phyloP scores from a whole-genome alignment of 2,797 vertebrate genomes.

The Silurus lanzhouensis region DNA sequence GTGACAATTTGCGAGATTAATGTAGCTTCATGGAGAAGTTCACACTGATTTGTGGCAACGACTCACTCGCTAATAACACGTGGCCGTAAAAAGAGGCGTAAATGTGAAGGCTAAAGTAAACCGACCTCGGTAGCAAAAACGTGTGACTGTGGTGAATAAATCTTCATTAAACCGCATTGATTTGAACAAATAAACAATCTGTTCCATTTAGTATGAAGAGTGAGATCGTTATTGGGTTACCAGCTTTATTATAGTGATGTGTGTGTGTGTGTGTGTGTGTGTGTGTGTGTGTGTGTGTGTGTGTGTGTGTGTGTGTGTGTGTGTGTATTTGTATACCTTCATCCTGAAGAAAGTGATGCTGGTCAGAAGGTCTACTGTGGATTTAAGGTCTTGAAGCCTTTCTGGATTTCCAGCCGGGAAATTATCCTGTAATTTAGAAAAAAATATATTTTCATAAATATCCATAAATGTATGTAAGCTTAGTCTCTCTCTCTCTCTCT shows the following conservation, averaged over 20 bases:
- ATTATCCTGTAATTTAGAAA: constrained; percentile 80
- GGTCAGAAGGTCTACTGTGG: constrained; percentile 93
- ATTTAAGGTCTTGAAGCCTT: constrained; percentile 93
- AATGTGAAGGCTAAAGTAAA: background rate
- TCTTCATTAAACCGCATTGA: background rate
- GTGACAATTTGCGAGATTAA: background rate
- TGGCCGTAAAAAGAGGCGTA: background rate
- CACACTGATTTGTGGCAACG: background rate
- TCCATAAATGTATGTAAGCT: no score
- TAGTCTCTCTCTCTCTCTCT: background rate
- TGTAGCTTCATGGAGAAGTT: background rate
- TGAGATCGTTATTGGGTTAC: background rate
- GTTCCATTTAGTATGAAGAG: background rate
- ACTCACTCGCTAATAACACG: background rate
- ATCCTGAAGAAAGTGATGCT: constrained; percentile 98
- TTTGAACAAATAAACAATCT: background rate
- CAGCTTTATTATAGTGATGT: background rate
- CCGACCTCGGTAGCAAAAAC: background rate
- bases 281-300: constrained; percentile 5
- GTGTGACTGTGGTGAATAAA: background rate
- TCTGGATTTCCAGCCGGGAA: constrained; percentile 93
- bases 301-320: constrained; percentile 10
- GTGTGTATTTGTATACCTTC: constrained; percentile 75
- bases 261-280: constrained; percentile 1
- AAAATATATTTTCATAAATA: no score